A percentile compares a stretch with the other conserved stretches of the same genome.
These are phyloP conservation scores for Hesperophylax magnus DNA, from an alignment of 1,140 invertebrate species.

Conservation along the genomic window DNA sequence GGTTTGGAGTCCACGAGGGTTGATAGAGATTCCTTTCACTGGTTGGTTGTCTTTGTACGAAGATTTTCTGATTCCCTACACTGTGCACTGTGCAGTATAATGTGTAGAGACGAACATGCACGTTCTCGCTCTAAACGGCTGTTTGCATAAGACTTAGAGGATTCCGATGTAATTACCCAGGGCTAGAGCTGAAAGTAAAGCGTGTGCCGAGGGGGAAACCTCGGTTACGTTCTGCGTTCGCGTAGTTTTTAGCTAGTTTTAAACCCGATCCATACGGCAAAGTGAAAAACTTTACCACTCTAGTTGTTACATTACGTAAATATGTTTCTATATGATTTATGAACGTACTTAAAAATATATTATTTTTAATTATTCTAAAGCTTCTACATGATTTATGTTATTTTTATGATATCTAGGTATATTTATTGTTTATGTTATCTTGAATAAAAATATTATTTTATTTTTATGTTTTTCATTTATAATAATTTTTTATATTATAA, in stretches of 20 bases:
- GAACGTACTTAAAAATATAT: background rate
- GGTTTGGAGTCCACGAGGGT: background rate
- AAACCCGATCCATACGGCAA: slow-evolving; percentile 7
- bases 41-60: slow-evolving; percentile 27
- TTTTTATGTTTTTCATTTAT: background rate
- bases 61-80: background rate
- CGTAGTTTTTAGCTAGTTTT: slow-evolving; percentile 35
- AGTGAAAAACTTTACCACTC: slow-evolving; percentile 4
- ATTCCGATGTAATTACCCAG: slow-evolving; percentile 43
- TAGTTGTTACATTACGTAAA: too few relatives aligned
- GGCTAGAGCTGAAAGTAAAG: background rate
- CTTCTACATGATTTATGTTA: too few relatives aligned
- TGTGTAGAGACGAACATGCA: background rate
- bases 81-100: background rate
- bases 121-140: background rate
- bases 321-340: too few relatives aligned
- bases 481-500: background rate
- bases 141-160: slow-evolving; percentile 50
- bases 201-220: slow-evolving; percentile 1
- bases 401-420: background rate
- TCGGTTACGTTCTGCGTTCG: background rate
- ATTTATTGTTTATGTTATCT: background rate
- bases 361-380: background rate
- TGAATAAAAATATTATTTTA: background rate
- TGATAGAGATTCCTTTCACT: background rate